A percentile compares a stretch with the other conserved stretches of the same genome.
Evolutionary conservation across 2,113 vertebrate genomes (phyloP).

Genomic region (Petromus typicus): DNA sequence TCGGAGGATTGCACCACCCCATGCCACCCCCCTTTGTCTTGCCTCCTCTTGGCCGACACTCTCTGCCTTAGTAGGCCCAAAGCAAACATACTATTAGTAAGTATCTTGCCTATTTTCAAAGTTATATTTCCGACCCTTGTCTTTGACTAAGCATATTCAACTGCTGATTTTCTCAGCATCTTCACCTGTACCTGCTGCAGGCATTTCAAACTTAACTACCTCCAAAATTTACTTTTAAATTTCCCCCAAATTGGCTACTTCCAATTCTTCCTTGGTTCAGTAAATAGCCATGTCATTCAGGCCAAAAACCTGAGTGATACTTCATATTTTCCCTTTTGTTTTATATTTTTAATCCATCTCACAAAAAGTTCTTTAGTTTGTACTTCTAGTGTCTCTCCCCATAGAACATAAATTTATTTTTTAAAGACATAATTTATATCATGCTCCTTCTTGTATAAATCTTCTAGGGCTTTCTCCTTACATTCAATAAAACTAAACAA

Average conservation of each 20-base stretch:
- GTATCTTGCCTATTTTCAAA: neutral
- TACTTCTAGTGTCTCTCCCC: neutral
- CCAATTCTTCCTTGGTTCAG: slow-evolving; percentile 10
- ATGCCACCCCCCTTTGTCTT: neutral
- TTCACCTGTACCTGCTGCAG: neutral
- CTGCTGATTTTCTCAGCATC: neutral
- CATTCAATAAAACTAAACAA: neutral
- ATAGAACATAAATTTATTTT: neutral
- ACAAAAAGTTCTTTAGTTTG: neutral
- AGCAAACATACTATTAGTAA: neutral
- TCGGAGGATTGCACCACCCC: neutral
- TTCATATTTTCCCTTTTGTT: neutral
- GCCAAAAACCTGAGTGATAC: neutral
- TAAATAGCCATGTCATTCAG: neutral
- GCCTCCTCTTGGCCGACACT: neutral
- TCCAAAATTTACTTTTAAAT: slow-evolving; percentile 10
- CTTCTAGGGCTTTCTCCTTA: slow-evolving; percentile 13
- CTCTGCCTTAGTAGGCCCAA: neutral
- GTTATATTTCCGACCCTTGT: neutral
- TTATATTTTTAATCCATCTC: neutral
- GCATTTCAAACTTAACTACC: neutral
- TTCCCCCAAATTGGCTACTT: neutral
- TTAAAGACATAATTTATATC: neutral
- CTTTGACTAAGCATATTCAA: neutral
- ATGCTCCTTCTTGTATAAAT: neutral